Percentiles rank a stretch among this genome's conserved stretches.
These are phyloP conservation scores for Drosophila obscura DNA, from an alignment of 1,140 invertebrate genomes.

Conservation along the genomic window DNA sequence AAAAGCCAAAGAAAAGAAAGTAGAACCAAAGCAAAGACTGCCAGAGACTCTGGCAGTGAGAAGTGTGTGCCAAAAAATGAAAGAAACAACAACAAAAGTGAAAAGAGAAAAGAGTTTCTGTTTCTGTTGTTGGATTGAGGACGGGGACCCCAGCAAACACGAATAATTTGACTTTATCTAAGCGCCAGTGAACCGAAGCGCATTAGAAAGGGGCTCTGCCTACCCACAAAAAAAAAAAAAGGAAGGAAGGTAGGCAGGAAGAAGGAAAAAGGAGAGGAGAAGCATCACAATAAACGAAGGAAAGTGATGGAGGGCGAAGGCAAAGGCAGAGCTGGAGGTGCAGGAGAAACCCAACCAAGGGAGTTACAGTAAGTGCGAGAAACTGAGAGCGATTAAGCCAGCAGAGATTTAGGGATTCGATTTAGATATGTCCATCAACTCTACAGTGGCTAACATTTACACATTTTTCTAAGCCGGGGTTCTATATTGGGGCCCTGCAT, in stretches of 20 bases:
- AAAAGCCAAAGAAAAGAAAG: not conserved
- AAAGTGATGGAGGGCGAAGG: no score
- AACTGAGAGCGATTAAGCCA: no score
- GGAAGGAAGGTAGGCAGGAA: not conserved
- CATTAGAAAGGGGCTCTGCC: constrained; percentile 49
- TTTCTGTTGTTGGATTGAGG: constrained; percentile 1
- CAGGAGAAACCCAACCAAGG: no score
- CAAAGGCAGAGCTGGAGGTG: no score
- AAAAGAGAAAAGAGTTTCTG: constrained; percentile 12
- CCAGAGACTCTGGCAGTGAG: constrained; percentile 4
- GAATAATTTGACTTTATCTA: constrained; percentile 77
- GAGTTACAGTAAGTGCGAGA: no score
- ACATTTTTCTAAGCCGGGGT: no score
- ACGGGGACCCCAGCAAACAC: constrained; percentile 10
- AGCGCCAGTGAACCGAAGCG: constrained; percentile 62
- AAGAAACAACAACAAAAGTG: constrained; percentile 16
- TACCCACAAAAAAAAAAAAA: constrained; percentile 4
- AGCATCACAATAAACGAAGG: no score
- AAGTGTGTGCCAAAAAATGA: constrained; percentile 20
- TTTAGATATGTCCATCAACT: no score
- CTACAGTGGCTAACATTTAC: no score
- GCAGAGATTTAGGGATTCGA: no score
- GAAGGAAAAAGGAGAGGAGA: not conserved
- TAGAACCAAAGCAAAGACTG: constrained; percentile 4
- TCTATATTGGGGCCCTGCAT: no score